Conservation (phyloP, 2,888 invertebrate species). For the Diadromus collaris region DNA sequence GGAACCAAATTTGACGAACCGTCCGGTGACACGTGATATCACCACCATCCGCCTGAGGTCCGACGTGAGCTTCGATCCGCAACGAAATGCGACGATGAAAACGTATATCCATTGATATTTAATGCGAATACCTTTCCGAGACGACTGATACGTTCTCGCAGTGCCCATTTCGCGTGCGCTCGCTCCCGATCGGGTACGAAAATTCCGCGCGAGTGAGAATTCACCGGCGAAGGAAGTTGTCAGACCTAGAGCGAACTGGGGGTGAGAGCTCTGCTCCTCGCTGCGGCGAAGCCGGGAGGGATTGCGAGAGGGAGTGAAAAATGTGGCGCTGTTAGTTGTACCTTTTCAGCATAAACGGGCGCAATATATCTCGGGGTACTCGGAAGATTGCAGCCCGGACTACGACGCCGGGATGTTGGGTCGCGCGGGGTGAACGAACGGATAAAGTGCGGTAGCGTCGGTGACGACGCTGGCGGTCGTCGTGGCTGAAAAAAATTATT, state of each 20-base stretch:
- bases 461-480: constrained; percentile 45
- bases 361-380: constrained; percentile 67
- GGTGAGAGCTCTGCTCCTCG: constrained; percentile 26
- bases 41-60: not conserved
- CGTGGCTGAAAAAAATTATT: constrained; percentile 51
- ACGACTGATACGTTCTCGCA: constrained; percentile 9
- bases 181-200: constrained; percentile 33
- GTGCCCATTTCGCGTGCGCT: constrained; percentile 1
- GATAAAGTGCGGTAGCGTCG: constrained; percentile 38
- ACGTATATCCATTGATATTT: not conserved
- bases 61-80: not conserved
- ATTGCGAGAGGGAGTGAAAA: constrained; percentile 52
- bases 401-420: constrained; percentile 34
- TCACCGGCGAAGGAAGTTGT: constrained; percentile 21
- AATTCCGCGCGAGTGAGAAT: constrained; percentile 20
- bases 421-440: constrained; percentile 39
- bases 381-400: constrained; percentile 63
- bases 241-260: constrained; percentile 13
- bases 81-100: not conserved
- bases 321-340: constrained; percentile 58
- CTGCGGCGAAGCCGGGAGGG: not conserved
- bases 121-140: not conserved
- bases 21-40: not conserved
- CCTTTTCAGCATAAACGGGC: constrained; percentile 64
- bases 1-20: not conserved